Conservation (phyloP, 2,797 vertebrate genomes). For the Rhynchotus rufescens region DNA sequence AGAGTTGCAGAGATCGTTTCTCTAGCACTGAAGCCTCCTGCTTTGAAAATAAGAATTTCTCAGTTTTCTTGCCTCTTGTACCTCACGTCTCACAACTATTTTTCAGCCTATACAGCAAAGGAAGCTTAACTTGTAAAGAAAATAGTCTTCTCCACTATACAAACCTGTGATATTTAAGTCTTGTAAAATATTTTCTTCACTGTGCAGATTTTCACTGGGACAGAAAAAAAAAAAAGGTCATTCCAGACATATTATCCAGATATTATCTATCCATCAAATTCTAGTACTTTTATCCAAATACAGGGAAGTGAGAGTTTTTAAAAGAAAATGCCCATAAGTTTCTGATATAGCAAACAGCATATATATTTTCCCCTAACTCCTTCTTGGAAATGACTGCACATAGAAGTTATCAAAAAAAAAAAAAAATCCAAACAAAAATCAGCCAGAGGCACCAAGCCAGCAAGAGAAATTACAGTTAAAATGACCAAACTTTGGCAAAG, state of each 20-base stretch:
- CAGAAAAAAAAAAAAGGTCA: neutral
- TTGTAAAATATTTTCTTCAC: neutral
- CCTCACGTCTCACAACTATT: neutral
- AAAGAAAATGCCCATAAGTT: neutral
- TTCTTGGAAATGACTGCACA: neutral
- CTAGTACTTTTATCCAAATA: neutral
- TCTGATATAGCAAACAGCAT: constrained; percentile 32
- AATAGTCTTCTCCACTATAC: neutral
- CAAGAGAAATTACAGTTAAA: constrained; percentile 49
- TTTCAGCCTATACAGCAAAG: neutral
- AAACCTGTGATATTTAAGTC: neutral
- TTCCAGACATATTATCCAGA: neutral
- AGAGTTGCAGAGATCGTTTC: neutral
- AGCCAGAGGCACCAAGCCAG: constrained; percentile 49
- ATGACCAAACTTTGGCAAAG: constrained; percentile 59
- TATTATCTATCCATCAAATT: neutral
- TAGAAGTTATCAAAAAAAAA: constrained; percentile 28
- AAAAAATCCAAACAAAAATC: constrained; percentile 51
- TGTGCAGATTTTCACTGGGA: neutral
- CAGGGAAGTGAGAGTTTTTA: constrained; percentile 28
- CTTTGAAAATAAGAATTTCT: neutral
- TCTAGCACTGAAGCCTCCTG: neutral
- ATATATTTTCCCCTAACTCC: constrained; percentile 36
- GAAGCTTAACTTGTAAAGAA: neutral
- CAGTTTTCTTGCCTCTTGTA: neutral